These are phyloP conservation scores for Saguinus oedipus DNA, from an alignment of 2,797 vertebrate genomes.

Conservation along the genomic window DNA sequence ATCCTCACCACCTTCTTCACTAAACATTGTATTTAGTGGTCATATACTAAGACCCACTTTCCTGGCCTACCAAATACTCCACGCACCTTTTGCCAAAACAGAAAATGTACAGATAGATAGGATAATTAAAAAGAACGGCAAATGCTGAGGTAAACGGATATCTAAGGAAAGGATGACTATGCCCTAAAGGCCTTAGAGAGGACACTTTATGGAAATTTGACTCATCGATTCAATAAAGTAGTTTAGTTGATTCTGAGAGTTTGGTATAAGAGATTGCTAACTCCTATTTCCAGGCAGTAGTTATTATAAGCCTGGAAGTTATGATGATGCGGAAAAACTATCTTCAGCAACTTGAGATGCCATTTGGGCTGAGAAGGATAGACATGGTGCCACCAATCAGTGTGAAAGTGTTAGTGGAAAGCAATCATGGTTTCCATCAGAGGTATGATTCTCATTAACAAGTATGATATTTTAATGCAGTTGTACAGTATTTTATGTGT, in stretches of 20 bases:
- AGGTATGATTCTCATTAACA: constrained; percentile 55
- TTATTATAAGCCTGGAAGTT: constrained; percentile 70
- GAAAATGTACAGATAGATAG: background rate
- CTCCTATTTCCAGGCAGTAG: constrained; percentile 58
- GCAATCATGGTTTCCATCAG: constrained; percentile 53
- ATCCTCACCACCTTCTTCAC: background rate
- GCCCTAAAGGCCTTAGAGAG: constrained; percentile 35
- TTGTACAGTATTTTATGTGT: background rate
- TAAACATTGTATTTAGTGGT: background rate
- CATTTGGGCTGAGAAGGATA: constrained; percentile 46
- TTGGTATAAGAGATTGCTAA: constrained; percentile 67
- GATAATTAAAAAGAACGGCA: background rate
- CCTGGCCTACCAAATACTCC: background rate
- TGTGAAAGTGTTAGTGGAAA: constrained; percentile 53
- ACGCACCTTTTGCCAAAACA: constrained; percentile 12
- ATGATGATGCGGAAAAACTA: constrained; percentile 62
- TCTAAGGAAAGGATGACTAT: background rate
- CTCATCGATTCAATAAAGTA: constrained; percentile 70
- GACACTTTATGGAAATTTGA: constrained; percentile 57
- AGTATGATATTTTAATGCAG: background rate
- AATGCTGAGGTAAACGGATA: constrained; percentile 13
- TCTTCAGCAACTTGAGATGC: constrained; percentile 59
- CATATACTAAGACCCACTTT: background rate
- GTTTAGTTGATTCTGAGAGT: constrained; percentile 69
- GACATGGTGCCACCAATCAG: constrained; percentile 44